phyloP scores from a whole-genome alignment of 2,888 invertebrate genomes.

The Lapara coniferarum region DNA sequence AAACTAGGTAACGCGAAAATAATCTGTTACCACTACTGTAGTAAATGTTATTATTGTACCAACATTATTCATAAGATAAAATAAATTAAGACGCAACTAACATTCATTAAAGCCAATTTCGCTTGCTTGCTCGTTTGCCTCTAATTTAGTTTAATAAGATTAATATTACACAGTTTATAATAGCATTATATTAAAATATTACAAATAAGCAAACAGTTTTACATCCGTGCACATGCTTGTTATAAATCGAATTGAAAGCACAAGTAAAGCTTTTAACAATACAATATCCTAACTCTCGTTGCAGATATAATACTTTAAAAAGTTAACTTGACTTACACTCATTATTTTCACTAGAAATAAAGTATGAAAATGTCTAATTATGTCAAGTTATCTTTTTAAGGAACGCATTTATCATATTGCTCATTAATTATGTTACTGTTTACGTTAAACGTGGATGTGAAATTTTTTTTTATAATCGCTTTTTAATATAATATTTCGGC shows the following conservation, averaged over 20 bases:
- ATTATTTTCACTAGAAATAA: too few species aligned
- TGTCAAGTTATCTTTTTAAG: too few species aligned
- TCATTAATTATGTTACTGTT: too few species aligned
- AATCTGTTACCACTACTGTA: neutral
- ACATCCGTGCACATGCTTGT: neutral
- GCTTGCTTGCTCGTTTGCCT: neutral
- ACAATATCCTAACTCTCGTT: neutral
- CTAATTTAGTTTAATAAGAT: neutral
- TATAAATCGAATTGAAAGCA: neutral
- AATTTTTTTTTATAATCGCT: too few species aligned
- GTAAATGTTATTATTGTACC: neutral
- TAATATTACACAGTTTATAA: neutral
- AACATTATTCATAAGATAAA: too few species aligned
- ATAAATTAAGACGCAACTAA: too few species aligned
- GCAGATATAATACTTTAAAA: neutral
- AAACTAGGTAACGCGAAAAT: neutral
- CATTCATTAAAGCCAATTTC: neutral
- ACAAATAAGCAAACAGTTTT: neutral
- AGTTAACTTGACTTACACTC: neutral
- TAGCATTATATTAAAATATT: too few species aligned
- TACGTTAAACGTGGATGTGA: too few species aligned
- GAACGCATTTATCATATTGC: too few species aligned
- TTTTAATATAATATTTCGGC: too few species aligned
- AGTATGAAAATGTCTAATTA: too few species aligned
- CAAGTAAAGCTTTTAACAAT: neutral